Evolutionary conservation across 23 tunicate species (phyloP).

Genomic region (Halocynthia aurantium): DNA sequence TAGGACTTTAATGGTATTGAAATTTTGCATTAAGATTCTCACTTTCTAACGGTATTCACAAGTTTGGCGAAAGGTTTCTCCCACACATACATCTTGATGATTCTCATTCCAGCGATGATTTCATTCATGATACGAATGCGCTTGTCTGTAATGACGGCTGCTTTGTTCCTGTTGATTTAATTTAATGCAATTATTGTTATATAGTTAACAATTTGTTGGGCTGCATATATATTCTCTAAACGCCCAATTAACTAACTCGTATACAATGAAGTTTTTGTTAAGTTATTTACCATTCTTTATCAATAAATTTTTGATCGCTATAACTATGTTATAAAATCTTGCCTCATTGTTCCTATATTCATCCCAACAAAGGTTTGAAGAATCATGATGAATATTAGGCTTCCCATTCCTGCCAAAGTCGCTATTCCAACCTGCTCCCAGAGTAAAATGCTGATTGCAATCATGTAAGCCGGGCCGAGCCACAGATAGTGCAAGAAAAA

Average conservation of each 20-base stretch:
- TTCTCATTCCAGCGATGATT: conserved; percentile 44
- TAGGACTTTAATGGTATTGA: no score
- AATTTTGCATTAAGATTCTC: neutral
- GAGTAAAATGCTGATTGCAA: conserved; percentile 25
- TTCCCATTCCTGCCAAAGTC: conserved; percentile 33
- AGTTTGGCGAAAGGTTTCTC: conserved; percentile 40
- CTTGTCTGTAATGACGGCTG: conserved; percentile 33
- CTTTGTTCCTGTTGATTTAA: no score
- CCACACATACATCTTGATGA: conserved; percentile 67
- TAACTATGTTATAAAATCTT: neutral
- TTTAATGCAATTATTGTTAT: no score
- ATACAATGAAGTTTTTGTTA: no score
- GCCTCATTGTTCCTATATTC: conserved; percentile 49
- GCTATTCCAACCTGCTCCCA: conserved; percentile 42
- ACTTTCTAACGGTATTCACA: conserved; percentile 30
- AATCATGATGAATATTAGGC: conserved; percentile 20
- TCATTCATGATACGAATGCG: conserved; percentile 46
- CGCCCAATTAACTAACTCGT: no score
- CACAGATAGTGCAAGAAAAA: conserved; percentile 48
- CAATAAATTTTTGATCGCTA: no score
- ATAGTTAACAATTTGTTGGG: no score
- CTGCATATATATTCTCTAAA: no score
- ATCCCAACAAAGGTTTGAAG: conserved; percentile 35
- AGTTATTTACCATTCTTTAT: no score
- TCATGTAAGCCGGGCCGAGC: conserved; percentile 45